Percentiles rank a stretch among this genome's conserved stretches.
These are phyloP conservation scores for Actinia tenebrosa DNA, from an alignment of 64 coral and sea anemone genomes.

Conservation along the genomic window DNA sequence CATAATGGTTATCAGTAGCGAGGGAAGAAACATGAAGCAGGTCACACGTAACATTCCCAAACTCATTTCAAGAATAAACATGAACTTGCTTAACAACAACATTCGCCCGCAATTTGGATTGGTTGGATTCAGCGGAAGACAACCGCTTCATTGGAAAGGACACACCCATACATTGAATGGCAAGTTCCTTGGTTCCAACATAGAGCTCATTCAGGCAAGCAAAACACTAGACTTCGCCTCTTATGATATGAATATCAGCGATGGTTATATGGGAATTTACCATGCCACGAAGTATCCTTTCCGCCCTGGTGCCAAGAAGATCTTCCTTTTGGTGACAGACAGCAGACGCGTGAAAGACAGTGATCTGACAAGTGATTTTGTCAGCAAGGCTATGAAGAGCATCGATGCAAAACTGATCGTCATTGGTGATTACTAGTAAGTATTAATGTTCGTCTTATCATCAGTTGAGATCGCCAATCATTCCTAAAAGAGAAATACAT, in stretches of 20 bases:
- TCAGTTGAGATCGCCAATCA: neutral
- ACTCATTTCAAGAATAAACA: neutral
- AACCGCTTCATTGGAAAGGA: conserved; percentile 42
- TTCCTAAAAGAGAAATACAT: too few species aligned
- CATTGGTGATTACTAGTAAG: conserved; percentile 64
- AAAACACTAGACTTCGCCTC: conserved; percentile 41
- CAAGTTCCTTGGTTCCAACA: conserved; percentile 12
- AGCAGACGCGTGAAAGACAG: conserved; percentile 56
- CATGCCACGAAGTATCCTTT: conserved; percentile 55
- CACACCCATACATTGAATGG: conserved; percentile 64
- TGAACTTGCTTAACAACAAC: neutral
- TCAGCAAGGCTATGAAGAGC: conserved; percentile 38
- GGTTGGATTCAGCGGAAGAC: conserved; percentile 72
- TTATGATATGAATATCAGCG: conserved; percentile 36
- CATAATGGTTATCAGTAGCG: conserved; percentile 60
- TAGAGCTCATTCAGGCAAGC: conserved; percentile 20
- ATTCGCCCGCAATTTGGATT: conserved; percentile 45
- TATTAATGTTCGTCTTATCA: neutral
- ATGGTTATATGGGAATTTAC: conserved; percentile 57
- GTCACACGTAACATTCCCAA: conserved; percentile 20
- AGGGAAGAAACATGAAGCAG: conserved; percentile 40
- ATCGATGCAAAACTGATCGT: conserved; percentile 56
- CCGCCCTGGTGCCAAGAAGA: conserved; percentile 54
- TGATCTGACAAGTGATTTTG: conserved; percentile 12
- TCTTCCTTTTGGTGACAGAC: conserved; percentile 63